These are phyloP conservation scores for Agapornis roseicollis DNA, from an alignment of 2,113 vertebrate species.

Conservation along the genomic window DNA sequence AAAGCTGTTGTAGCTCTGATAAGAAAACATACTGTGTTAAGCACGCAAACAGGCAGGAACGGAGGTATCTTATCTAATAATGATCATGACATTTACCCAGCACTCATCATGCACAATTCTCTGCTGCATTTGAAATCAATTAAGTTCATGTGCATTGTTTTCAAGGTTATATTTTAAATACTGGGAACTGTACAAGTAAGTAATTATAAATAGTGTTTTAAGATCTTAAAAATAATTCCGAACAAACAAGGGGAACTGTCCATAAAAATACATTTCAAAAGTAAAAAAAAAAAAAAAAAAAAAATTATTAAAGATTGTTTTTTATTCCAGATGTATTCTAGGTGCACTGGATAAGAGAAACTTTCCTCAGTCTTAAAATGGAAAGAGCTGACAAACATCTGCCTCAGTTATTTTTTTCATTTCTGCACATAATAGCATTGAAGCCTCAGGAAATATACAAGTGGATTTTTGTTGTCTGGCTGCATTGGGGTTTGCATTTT, in stretches of 20 bases:
- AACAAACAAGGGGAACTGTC: neutral
- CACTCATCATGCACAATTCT: neutral
- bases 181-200: neutral
- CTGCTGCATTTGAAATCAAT: neutral
- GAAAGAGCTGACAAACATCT: neutral
- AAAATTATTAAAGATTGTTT: rapidly evolving
- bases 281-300: neutral
- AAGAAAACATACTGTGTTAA: neutral
- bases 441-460: neutral
- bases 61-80: neutral
- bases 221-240: neutral
- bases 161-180: neutral
- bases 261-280: neutral
- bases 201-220: neutral
- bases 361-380: neutral
- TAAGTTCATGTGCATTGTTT: neutral
- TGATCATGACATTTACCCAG: neutral
- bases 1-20: neutral
- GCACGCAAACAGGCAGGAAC: neutral
- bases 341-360: neutral
- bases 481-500: neutral
- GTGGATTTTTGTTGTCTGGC: neutral
- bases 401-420: neutral
- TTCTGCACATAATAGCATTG: neutral
- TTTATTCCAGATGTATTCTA: neutral